phyloP scores from a whole-genome alignment of 2,113 vertebrate species.

The Protomyctophum bolini region DNA sequence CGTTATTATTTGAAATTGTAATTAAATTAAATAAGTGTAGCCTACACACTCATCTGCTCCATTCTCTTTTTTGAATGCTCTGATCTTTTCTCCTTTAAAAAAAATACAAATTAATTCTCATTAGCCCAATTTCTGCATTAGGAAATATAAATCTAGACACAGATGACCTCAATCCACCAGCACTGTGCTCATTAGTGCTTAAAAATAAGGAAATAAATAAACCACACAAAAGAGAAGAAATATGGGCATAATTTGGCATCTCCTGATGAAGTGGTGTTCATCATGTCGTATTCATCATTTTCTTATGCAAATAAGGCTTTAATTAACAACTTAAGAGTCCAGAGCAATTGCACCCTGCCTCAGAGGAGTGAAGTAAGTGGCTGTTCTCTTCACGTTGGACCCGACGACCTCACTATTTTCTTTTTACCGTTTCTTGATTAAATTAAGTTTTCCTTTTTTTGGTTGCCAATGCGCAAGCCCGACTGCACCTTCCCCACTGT shows the following conservation, averaged over 20 bases:
- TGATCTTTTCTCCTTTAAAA: neutral
- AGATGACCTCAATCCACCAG: conserved; percentile 22
- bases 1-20: neutral
- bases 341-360: conserved; percentile 37
- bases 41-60: too few species aligned
- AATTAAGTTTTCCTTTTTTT: too few species aligned
- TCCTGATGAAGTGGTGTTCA: conserved; percentile 24
- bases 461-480: too few species aligned
- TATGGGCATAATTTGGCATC: conserved; percentile 11
- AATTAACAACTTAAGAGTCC: conserved; percentile 46
- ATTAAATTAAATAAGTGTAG: too few species aligned
- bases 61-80: too few species aligned
- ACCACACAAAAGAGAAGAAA: conserved; percentile 10
- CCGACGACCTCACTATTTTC: too few species aligned
- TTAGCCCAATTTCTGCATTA: conserved; percentile 46
- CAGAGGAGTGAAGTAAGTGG: neutral
- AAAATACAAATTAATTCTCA: conserved; percentile 35
- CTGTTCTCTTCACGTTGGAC: too few species aligned
- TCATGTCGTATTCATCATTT: conserved; percentile 34
- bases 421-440: too few species aligned
- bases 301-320: conserved; percentile 37
- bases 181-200: conserved; percentile 47
- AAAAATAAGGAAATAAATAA: conserved; percentile 14
- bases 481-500: too few species aligned
- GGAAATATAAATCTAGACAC: conserved; percentile 34